Evolutionary conservation across 2,888 invertebrate genomes (phyloP), one percentile per base, ranked within the genome.

Genomic region (Oligia fasciuncula): DNA sequence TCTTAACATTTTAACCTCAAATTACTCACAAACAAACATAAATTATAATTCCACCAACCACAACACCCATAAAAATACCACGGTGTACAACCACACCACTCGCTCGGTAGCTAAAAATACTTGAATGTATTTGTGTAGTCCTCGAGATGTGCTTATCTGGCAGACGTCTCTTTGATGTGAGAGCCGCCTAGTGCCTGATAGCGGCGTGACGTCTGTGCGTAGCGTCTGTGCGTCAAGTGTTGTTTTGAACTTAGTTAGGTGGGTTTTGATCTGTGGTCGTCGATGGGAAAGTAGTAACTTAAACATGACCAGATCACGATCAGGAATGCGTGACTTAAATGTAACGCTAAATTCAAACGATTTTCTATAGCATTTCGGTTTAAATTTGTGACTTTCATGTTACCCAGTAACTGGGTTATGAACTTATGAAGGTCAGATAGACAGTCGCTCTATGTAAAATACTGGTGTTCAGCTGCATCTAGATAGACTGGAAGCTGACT

Each of bases 21-120:
- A 19, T 51, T 40, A 51, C 17, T 13, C 8, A 23, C 6, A 67
- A 78, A 78, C 35, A 79, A 14, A 29, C 57, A 74, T 79, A 60
- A 66, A 82, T 79, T 51, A 51, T 8, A 66, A 40, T 29, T n/a
- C 13, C 57, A 54, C 51, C 79, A 19, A 74, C 74, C 60, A 82
- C 43, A 82, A 62, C 35, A 82, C n/a, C 73, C 57, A 79, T 79
- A 81, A 82, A 79, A 60, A 74, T 75, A 35, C 75, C 51, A 40
- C 14, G 2, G 14, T 19, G 49, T 71, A 73, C 73, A 73, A 0
- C 5, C n/a, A 9, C 65, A 51, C 60, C 87, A 77, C 80, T 85
- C 75, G 9, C 29, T 1, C 84, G 49, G 85, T 81, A 87, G 85
- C 85, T 85, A 85, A 85, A 87, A 81, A 85, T 85, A 85, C 85